Percentiles rank a stretch among this genome's conserved stretches.
Evolutionary conservation across 2,797 vertebrate species (phyloP).

Genomic region (Aulostomus chinensis): DNA sequence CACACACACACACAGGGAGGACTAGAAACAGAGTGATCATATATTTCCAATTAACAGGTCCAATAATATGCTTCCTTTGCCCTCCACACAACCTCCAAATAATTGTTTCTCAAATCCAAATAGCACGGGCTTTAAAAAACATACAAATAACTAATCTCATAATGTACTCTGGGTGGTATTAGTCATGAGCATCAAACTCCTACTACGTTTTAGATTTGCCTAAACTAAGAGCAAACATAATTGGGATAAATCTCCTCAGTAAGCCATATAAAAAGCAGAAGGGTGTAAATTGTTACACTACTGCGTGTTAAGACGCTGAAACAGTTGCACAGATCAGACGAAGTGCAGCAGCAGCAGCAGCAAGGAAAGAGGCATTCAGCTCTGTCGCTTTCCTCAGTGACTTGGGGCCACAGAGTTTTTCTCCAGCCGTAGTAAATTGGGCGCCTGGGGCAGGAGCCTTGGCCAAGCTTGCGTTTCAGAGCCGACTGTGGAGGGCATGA

Average conservation of each 20-base stretch:
- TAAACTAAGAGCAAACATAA: constrained; percentile 53
- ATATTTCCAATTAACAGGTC: constrained; percentile 48
- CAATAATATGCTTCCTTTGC: constrained; percentile 25
- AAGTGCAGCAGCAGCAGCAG: constrained; percentile 57
- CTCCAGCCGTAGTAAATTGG: constrained; percentile 76
- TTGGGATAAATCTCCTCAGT: constrained; percentile 53
- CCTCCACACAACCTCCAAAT: constrained; percentile 32
- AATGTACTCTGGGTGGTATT: constrained; percentile 36
- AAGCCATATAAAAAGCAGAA: constrained; percentile 45
- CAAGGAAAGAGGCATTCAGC: constrained; percentile 57
- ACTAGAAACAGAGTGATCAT: constrained; percentile 40
- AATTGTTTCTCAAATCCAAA: constrained; percentile 23
- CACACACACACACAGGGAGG: constrained; percentile 15
- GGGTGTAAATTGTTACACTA: constrained; percentile 56
- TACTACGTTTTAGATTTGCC: constrained; percentile 41
- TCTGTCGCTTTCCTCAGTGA: constrained; percentile 62
- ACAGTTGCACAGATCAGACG: constrained; percentile 59
- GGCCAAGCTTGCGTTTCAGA: constrained; percentile 71
- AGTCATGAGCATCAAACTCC: constrained; percentile 47
- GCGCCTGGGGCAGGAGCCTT: constrained; percentile 68
- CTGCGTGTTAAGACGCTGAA: constrained; percentile 60
- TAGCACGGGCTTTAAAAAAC: constrained; percentile 13
- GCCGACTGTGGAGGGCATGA: constrained; percentile 67
- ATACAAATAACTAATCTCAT: constrained; percentile 36
- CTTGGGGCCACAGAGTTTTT: constrained; percentile 64